These are phyloP conservation scores for Chymomyza amoena DNA, from an alignment of 2,888 invertebrate species.

Conservation along the genomic window DNA sequence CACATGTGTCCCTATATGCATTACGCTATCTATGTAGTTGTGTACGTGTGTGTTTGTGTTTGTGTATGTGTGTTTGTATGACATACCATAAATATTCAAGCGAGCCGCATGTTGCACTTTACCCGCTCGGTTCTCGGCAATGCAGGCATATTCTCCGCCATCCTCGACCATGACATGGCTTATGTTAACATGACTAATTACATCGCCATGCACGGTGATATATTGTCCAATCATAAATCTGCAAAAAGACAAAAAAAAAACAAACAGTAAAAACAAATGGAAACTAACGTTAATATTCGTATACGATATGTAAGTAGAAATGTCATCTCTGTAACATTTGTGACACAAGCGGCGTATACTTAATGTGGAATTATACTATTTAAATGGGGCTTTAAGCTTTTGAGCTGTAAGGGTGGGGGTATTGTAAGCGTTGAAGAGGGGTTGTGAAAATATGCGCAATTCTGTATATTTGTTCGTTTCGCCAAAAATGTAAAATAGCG, in stretches of 20 bases:
- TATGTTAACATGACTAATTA: constrained; percentile 91
- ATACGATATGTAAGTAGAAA: constrained; percentile 10
- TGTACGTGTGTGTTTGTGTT: constrained; percentile 6
- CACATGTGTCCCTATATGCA: neutral
- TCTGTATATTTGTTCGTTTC: too few relatives aligned
- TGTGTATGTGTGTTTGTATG: constrained; percentile 35
- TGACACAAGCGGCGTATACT: constrained; percentile 44
- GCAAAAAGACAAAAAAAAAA: constrained; percentile 39
- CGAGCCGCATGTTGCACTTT: constrained; percentile 86
- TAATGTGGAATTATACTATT: constrained; percentile 30
- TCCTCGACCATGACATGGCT: constrained; percentile 88
- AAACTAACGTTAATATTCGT: neutral
- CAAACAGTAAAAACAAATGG: constrained; percentile 17
- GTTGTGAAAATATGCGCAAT: too few relatives aligned
- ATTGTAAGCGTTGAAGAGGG: too few relatives aligned
- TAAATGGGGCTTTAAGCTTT: too few relatives aligned
- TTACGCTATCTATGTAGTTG: neutral
- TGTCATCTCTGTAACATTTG: constrained; percentile 33
- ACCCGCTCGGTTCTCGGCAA: constrained; percentile 87
- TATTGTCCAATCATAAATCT: constrained; percentile 89
- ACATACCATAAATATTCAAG: constrained; percentile 89
- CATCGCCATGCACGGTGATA: constrained; percentile 88
- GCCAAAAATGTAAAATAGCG: too few relatives aligned
- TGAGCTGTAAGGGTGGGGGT: too few relatives aligned
- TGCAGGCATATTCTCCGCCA: constrained; percentile 89